Percentiles rank a stretch among this genome's conserved stretches.
These are phyloP conservation scores for Lepetodrilus schrolli DNA, from an alignment of 2,888 invertebrate genomes.

Conservation along the genomic window DNA sequence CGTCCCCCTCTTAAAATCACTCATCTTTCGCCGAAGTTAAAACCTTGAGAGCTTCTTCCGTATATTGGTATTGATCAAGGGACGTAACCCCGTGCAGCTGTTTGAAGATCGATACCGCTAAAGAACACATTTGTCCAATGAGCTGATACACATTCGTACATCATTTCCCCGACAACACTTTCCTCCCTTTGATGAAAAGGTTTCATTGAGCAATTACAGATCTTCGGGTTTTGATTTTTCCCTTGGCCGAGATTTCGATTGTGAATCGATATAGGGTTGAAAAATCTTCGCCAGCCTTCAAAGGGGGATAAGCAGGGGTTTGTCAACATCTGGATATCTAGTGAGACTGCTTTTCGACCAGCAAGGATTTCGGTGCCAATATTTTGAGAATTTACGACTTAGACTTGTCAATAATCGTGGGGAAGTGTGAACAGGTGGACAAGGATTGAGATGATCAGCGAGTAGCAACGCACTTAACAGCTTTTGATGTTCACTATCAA, in stretches of 20 bases:
- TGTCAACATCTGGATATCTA: slow-evolving; percentile 21
- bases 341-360: background rate
- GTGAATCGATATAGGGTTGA: too few relatives aligned
- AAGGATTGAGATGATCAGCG: background rate
- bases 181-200: background rate
- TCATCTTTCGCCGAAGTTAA: slow-evolving; percentile 26
- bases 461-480: background rate
- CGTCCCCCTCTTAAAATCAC: slow-evolving; percentile 21
- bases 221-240: background rate
- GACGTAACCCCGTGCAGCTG: slow-evolving; percentile 30
- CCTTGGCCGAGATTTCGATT: slow-evolving; percentile 4
- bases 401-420: slow-evolving; percentile 10
- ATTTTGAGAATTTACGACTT: slow-evolving; percentile 24
- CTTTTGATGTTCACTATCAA: slow-evolving; percentile 20
- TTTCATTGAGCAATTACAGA: background rate
- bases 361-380: slow-evolving; percentile 17
- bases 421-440: slow-evolving; percentile 12
- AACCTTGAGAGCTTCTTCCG: slow-evolving; percentile 23
- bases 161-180: background rate
- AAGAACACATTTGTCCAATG: slow-evolving; percentile 36
- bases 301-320: slow-evolving; percentile 24
- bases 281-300: slow-evolving; percentile 19
- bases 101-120: slow-evolving; percentile 28
- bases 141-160: background rate
- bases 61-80: slow-evolving; percentile 28